These are phyloP conservation scores for Aphelenchoides bicaudatus DNA, from an alignment of 2,888 invertebrate species.

Conservation along the genomic window DNA sequence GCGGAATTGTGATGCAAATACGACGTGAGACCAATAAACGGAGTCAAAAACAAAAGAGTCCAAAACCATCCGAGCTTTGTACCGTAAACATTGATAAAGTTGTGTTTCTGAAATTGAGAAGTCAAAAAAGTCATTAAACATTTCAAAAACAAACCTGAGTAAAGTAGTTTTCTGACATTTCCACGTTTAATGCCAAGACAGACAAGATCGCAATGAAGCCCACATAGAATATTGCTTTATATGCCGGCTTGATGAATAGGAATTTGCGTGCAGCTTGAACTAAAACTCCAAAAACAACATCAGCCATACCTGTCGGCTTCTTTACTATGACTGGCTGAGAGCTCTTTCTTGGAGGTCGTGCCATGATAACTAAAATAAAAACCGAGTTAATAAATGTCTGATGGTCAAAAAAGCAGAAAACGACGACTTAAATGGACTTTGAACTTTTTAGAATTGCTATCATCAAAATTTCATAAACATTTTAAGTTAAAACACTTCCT, in stretches of 20 bases:
- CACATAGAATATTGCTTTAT: conserved; percentile 48
- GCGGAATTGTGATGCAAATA: conserved; percentile 41
- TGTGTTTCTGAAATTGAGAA: conserved; percentile 75
- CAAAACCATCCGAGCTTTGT: conserved; percentile 97
- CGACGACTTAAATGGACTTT: too few species aligned
- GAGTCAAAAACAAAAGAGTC: conserved; percentile 76
- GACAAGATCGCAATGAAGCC: conserved; percentile 42
- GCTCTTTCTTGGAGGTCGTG: neutral
- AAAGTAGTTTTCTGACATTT: conserved; percentile 31
- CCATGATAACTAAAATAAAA: too few species aligned
- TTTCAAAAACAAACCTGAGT: conserved; percentile 22
- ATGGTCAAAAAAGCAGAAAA: too few species aligned
- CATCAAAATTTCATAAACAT: too few species aligned
- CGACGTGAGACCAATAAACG: conserved; percentile 69
- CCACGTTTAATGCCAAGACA: conserved; percentile 29
- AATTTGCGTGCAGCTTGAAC: conserved; percentile 43
- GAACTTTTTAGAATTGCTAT: too few species aligned
- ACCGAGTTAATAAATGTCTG: too few species aligned
- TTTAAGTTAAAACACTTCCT: too few species aligned
- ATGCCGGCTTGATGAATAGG: conserved; percentile 44
- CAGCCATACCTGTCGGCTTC: conserved; percentile 25
- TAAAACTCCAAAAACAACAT: conserved; percentile 27
- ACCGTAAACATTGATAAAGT: conserved; percentile 85
- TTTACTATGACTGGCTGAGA: too few species aligned
- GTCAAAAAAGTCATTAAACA: conserved; percentile 9